phyloP scores from a whole-genome alignment of 2,797 vertebrate species.

The Gadopsis marmoratus region DNA sequence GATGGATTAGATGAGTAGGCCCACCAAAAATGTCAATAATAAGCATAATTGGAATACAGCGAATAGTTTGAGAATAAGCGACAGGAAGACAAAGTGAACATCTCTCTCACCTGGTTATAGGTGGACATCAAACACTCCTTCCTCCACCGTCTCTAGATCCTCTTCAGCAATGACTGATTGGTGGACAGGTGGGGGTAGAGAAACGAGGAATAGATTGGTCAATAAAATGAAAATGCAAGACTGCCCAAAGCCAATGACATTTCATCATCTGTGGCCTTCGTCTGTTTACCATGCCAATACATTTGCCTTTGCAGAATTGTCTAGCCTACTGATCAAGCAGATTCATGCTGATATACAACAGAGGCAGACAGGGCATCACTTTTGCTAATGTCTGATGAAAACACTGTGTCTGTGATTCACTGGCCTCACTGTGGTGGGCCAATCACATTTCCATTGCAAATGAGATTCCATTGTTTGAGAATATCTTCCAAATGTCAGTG shows the following conservation, averaged over 20 bases:
- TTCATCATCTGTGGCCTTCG: background rate
- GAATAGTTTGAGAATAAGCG: background rate
- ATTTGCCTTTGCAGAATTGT: conserved; percentile 10
- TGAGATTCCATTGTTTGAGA: conserved; percentile 42
- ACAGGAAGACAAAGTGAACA: background rate
- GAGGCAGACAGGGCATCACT: conserved; percentile 17
- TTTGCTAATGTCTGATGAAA: conserved; percentile 37
- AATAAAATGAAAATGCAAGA: conserved; percentile 34
- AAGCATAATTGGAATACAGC: background rate
- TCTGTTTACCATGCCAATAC: conserved; percentile 23
- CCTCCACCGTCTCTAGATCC: conserved; percentile 81
- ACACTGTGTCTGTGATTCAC: conserved; percentile 40
- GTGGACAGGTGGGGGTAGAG: conserved; percentile 3
- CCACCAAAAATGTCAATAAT: background rate
- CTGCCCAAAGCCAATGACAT: conserved; percentile 20
- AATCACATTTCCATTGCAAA: conserved; percentile 71
- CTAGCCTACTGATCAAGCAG: conserved; percentile 13
- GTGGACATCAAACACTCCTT: conserved; percentile 86
- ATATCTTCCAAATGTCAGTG: conserved; percentile 58
- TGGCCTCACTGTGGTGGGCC: conserved; percentile 34
- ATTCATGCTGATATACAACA: conserved; percentile 14
- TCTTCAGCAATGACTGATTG: conserved; percentile 84
- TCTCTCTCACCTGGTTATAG: conserved; percentile 83
- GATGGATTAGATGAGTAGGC: accelerated
- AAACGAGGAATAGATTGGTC: conserved; percentile 13